Conservation (phyloP, 2,888 invertebrate species). For the Agelastica alni region DNA sequence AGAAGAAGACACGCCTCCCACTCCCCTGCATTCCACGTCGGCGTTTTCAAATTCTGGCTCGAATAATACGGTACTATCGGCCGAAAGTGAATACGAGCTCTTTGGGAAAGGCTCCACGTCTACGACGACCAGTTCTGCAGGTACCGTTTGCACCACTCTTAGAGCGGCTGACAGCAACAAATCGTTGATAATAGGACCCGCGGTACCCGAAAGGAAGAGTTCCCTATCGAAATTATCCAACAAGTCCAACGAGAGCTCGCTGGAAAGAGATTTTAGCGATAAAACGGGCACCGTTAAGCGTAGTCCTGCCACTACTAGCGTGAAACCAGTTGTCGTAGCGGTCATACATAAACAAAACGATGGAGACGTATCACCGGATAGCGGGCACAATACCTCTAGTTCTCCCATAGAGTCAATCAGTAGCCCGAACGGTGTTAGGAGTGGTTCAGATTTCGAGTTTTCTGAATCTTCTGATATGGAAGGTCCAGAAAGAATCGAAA, state of each 20-base stretch:
- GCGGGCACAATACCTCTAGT: slow-evolving; percentile 80
- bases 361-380: slow-evolving; percentile 78
- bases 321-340: slow-evolving; percentile 65
- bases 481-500: slow-evolving; percentile 84
- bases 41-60: slow-evolving; percentile 70
- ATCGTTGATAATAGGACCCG: slow-evolving; percentile 69
- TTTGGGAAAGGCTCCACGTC: slow-evolving; percentile 92
- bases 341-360: slow-evolving; percentile 61
- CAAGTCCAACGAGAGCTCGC: slow-evolving; percentile 58
- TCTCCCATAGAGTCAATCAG: slow-evolving; percentile 77
- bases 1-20: slow-evolving; percentile 74
- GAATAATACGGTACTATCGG: slow-evolving; percentile 71
- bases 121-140: slow-evolving; percentile 88
- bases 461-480: slow-evolving; percentile 87
- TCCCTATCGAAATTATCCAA: slow-evolving; percentile 66
- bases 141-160: slow-evolving; percentile 84
- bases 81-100: slow-evolving; percentile 87
- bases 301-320: slow-evolving; percentile 48
- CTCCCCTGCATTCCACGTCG: slow-evolving; percentile 72
- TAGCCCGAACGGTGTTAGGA: slow-evolving; percentile 70
- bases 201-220: slow-evolving; percentile 82
- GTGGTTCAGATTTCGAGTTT: slow-evolving; percentile 78
- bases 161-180: slow-evolving; percentile 70
- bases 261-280: slow-evolving; percentile 52
- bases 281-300: slow-evolving; percentile 56